Conservation (phyloP, 2,888 invertebrate genomes). For the Eupithecia abbreviata region DNA sequence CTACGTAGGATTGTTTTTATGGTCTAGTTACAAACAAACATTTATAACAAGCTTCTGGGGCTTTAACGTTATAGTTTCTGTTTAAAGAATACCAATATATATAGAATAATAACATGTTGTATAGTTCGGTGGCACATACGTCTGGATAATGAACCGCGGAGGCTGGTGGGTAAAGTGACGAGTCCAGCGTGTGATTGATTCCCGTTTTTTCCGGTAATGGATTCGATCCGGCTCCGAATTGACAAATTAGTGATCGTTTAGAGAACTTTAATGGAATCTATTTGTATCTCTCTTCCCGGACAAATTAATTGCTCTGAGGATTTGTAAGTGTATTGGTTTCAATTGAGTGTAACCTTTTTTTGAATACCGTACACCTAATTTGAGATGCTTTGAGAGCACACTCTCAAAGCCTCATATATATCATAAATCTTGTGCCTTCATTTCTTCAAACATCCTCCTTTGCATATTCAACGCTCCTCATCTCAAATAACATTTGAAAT, state of each 20-base stretch:
- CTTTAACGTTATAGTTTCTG: background rate
- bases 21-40: background rate
- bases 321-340: background rate
- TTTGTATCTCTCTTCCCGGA: slow-evolving; percentile 35
- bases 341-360: background rate
- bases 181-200: slow-evolving; percentile 43
- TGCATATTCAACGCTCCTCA: background rate
- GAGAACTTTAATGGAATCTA: slow-evolving; percentile 40
- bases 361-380: background rate
- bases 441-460: background rate
- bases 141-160: slow-evolving; percentile 27
- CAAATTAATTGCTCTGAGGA: slow-evolving; percentile 17
- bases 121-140: background rate
- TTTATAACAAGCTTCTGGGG: background rate
- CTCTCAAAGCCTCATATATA: background rate
- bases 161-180: slow-evolving; percentile 35
- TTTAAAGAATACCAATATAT: background rate
- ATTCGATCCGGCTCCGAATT: slow-evolving; percentile 36
- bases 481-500: slow-evolving; percentile 18
- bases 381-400: too few species aligned
- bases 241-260: slow-evolving; percentile 42
- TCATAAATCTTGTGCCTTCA: background rate
- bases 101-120: background rate
- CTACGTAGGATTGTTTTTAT: background rate
- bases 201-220: slow-evolving; percentile 39